Conservation (phyloP, 2,113 vertebrate species). For the Catagonus wagneri region DNA sequence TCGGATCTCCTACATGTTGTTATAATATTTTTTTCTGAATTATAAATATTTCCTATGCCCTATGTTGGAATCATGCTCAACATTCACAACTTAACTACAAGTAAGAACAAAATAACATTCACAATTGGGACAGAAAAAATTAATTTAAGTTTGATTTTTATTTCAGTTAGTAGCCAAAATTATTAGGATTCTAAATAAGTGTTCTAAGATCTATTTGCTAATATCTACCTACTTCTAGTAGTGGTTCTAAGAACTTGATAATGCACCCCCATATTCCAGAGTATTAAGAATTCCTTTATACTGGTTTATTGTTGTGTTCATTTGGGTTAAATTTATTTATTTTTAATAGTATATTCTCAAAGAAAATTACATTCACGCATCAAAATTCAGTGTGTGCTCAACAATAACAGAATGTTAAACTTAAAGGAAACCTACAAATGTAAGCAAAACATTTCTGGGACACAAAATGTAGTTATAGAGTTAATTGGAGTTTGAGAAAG, state of each 20-base stretch:
- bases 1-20: neutral
- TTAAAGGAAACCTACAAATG: neutral
- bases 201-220: neutral
- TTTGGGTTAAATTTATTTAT: neutral
- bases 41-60: neutral
- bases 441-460: neutral
- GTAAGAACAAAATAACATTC: neutral
- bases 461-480: neutral
- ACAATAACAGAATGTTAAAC: neutral
- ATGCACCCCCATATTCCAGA: rapidly evolving
- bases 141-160: neutral
- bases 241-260: neutral
- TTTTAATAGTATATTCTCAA: neutral
- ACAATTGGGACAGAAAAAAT: neutral
- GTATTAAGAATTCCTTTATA: neutral
- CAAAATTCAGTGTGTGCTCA: neutral
- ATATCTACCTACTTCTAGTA: neutral
- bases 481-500: neutral
- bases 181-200: neutral
- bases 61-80: neutral
- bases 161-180: neutral
- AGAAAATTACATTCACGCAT: neutral
- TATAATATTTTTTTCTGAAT: neutral
- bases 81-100: neutral
- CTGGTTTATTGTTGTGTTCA: neutral